Percentiles rank a stretch among this genome's conserved stretches.
Evolutionary conservation across 2,797 vertebrate genomes (phyloP).

Genomic region (Typhlichthys subterraneus): DNA sequence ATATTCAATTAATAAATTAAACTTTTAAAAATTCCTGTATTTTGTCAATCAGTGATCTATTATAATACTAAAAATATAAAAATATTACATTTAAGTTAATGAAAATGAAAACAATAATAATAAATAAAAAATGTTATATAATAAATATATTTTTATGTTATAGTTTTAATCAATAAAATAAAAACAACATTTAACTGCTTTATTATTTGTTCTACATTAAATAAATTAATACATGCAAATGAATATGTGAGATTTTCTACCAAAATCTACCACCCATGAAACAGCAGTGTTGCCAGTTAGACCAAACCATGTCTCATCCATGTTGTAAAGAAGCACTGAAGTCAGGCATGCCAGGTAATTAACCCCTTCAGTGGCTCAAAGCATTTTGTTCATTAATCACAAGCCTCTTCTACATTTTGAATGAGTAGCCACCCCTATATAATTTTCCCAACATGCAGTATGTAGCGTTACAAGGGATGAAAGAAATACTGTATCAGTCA

Average conservation of each 20-base stretch:
- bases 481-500: slow-evolving; percentile 24
- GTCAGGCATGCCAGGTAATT: slow-evolving; percentile 19
- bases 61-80: too few relatives aligned
- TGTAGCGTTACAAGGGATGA: slow-evolving; percentile 12
- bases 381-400: slow-evolving; percentile 14
- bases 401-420: slow-evolving; percentile 34
- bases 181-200: slow-evolving; percentile 3
- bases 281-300: too few relatives aligned
- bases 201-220: neutral
- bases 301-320: too few relatives aligned
- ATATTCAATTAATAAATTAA: too few relatives aligned
- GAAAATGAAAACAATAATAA: too few relatives aligned
- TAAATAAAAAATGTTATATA: too few relatives aligned
- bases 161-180: too few relatives aligned
- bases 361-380: too few relatives aligned
- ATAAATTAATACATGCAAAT: too few relatives aligned
- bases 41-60: neutral
- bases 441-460: slow-evolving; percentile 14
- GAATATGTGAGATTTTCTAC: too few relatives aligned
- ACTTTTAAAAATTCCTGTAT: slow-evolving; percentile 12
- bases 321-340: slow-evolving; percentile 46
- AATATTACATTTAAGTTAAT: too few relatives aligned
- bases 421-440: slow-evolving; percentile 28
- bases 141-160: too few relatives aligned
- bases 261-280: slow-evolving; percentile 5